A percentile compares a stretch with the other conserved stretches of the same genome.
phyloP scores from a whole-genome alignment of 2,797 vertebrate species.

The Coracias cyanogaster region DNA sequence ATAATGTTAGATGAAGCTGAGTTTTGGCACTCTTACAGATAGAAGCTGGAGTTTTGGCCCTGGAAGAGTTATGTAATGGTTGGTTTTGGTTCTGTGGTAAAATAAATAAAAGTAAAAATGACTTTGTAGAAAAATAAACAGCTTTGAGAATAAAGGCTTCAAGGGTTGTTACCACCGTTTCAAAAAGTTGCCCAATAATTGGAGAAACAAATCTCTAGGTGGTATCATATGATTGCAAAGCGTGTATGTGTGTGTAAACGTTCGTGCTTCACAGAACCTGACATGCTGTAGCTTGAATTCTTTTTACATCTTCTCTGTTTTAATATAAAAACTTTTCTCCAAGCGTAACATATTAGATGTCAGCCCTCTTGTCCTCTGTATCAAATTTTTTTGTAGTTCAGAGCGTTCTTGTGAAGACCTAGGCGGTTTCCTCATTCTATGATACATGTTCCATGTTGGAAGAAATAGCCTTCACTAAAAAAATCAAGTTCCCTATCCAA shows the following conservation, averaged over 20 bases:
- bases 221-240: not conserved
- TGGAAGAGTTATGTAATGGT: not conserved
- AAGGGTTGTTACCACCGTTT: not conserved
- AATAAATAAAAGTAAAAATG: not conserved
- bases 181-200: not conserved
- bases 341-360: not conserved
- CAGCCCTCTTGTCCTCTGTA: not conserved
- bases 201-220: not conserved
- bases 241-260: not conserved
- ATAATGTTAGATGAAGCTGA: not conserved
- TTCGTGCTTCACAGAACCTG: not conserved
- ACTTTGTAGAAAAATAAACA: not conserved
- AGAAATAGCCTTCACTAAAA: not conserved
- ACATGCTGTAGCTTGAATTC: not conserved
- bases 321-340: not conserved
- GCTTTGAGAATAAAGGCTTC: not conserved
- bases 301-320: not conserved
- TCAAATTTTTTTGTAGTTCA: not conserved
- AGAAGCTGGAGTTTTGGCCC: not conserved
- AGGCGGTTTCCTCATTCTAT: not conserved
- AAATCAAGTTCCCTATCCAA: not conserved
- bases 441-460: not conserved
- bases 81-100: not conserved
- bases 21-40: not conserved
- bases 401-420: not conserved